phyloP scores from a whole-genome alignment of 64 coral and sea anemone species.

The Dendrophyllia cribrosa region DNA sequence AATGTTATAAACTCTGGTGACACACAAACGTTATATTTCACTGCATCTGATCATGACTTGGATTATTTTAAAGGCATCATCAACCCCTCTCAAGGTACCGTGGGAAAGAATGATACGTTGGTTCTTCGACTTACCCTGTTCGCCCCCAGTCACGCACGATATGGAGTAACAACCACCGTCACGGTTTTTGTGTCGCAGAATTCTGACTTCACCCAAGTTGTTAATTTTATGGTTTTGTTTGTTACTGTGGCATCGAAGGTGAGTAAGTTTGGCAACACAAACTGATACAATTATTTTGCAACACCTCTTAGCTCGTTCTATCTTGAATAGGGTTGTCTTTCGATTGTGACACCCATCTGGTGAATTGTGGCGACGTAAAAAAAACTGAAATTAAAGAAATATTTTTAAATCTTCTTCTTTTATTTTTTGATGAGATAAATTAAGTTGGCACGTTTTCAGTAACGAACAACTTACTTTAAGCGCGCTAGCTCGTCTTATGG shows the following conservation, averaged over 20 bases:
- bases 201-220: slow-evolving; percentile 5
- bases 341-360: too few relatives aligned
- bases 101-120: slow-evolving; percentile 28
- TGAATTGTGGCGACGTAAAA: too few relatives aligned
- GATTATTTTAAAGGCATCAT: slow-evolving; percentile 28
- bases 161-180: slow-evolving; percentile 61
- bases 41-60: slow-evolving; percentile 61
- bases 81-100: neutral
- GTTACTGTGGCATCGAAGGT: slow-evolving; percentile 76
- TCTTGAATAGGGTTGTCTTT: too few relatives aligned
- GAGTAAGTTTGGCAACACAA: neutral
- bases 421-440: too few relatives aligned
- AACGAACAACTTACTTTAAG: too few relatives aligned
- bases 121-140: neutral
- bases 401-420: too few relatives aligned
- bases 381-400: too few relatives aligned
- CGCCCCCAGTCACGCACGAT: slow-evolving; percentile 24
- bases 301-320: too few relatives aligned
- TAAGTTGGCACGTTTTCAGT: too few relatives aligned
- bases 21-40: slow-evolving; percentile 37
- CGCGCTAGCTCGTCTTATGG: too few relatives aligned
- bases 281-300: neutral
- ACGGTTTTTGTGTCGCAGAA: slow-evolving; percentile 57
- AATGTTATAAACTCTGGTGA: slow-evolving; percentile 41
- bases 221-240: slow-evolving; percentile 76